These are phyloP conservation scores for Takifugu bimaculatus DNA, from an alignment of 2,113 vertebrate species.

Conservation along the genomic window DNA sequence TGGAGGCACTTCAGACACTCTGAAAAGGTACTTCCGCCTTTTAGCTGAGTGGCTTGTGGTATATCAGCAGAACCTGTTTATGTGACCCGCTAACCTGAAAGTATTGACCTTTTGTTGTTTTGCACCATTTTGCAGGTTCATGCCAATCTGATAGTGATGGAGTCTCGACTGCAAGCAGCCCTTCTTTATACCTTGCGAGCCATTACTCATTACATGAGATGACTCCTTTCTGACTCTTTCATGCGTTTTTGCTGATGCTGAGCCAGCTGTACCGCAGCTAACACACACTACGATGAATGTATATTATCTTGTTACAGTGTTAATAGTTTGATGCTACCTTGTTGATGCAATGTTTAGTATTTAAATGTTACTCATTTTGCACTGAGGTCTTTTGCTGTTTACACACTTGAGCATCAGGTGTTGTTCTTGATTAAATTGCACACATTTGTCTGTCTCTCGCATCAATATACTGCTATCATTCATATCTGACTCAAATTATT, in stretches of 20 bases:
- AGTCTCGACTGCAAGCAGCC: conserved; percentile 91
- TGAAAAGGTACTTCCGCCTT: conserved; percentile 81
- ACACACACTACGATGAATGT: conserved; percentile 53
- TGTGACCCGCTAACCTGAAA: conserved; percentile 17
- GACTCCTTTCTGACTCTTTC: conserved; percentile 8
- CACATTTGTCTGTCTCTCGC: background rate
- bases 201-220: conserved; percentile 78
- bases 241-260: conserved; percentile 37
- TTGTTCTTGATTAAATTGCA: conserved; percentile 31
- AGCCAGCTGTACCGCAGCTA: conserved; percentile 54
- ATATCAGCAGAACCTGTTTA: conserved; percentile 18
- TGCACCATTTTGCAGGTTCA: conserved; percentile 78
- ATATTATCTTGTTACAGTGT: conserved; percentile 48
- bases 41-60: background rate
- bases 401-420: conserved; percentile 26
- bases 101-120: conserved; percentile 1
- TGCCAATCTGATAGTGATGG: conserved; percentile 88
- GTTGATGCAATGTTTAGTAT: conserved; percentile 25
- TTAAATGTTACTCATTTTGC: conserved; percentile 59
- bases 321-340: conserved; percentile 58
- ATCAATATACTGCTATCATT: background rate
- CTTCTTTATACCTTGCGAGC: conserved; percentile 89
- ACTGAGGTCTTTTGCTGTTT: conserved; percentile 50
- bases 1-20: conserved; percentile 95
- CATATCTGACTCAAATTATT: conserved; percentile 11